Evolutionary conservation across 2,888 invertebrate species (phyloP), one percentile per base, ranked within the genome.

Genomic region (Heliconius cydno): DNA sequence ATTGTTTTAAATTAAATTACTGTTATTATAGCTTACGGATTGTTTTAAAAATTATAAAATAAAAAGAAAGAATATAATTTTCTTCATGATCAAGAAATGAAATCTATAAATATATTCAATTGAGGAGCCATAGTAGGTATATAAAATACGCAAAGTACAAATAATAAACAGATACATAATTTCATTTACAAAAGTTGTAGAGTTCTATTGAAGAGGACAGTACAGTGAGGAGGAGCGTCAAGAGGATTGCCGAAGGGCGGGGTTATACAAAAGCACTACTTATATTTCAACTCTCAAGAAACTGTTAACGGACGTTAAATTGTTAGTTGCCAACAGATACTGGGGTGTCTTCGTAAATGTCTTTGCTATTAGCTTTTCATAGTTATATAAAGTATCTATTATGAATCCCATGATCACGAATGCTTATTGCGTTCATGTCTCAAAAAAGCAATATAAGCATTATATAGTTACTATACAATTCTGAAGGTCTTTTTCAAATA

Each of bases 211-310:
- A 94, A 91, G 92, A 91, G 91, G 91, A 89, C 89, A 89, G 88
- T 88, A 89, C 84, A 88, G 91, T 91, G 90, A 92, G 94, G 94
- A 93, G 94, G 95, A 93, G 95, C 92, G 88, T 87, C 83, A 84
- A 87, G 90, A 90, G 90, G 91, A 91, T 89, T 89, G 88, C 89
- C 87, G 88, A 91, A 91, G 92, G 94, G 92, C 94, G 94, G 90
- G 91, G 91, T 89, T 88, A 88, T 87, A 83, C 79, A 86, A 92
- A 93, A 92, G 92, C 90, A 91, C 93, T 92, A 90, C 87, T 89
- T 89, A 90, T 89, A 89, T 89, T 89, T 90, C 86, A 89, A 88
- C 90, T 90, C 88, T 91, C 91, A 90, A 89, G 86, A 88, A 85
- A 88, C 86, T 86, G 90, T 79, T 77, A 93, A 94, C 93, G 91